Conservation (phyloP, 2,888 invertebrate genomes). For the Hymenopus coronatus region DNA sequence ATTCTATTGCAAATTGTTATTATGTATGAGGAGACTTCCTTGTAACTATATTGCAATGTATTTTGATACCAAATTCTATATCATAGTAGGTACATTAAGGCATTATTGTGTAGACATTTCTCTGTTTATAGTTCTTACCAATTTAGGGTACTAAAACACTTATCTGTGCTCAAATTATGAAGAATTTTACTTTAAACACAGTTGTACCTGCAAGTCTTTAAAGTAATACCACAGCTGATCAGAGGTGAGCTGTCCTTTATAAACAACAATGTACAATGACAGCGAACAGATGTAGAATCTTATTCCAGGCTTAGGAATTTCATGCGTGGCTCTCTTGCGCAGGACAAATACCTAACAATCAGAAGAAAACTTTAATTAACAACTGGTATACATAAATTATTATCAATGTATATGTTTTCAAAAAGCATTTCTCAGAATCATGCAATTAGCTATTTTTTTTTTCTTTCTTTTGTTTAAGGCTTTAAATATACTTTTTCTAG, state of each 20-base stretch:
- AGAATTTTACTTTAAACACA: neutral
- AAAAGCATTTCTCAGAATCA: neutral
- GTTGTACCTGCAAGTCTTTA: constrained; percentile 55
- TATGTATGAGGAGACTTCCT: no score
- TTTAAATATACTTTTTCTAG: neutral
- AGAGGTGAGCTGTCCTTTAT: constrained; percentile 96
- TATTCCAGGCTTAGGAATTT: constrained; percentile 77
- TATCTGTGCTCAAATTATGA: no score
- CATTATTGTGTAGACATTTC: no score
- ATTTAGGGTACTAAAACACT: no score
- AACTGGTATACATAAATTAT: neutral
- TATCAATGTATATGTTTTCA: neutral
- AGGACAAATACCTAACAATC: constrained; percentile 77
- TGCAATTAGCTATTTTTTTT: neutral
- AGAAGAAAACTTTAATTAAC: neutral
- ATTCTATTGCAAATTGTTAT: no score
- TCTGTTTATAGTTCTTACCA: no score
- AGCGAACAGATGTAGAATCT: constrained; percentile 96
- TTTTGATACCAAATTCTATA: no score
- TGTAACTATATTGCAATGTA: no score
- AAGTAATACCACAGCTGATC: constrained; percentile 86
- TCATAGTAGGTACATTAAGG: no score
- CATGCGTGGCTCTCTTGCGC: constrained; percentile 89
- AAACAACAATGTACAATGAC: constrained; percentile 85
- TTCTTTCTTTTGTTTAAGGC: no score